Base-by-base conservation (phyloP, 2,113 vertebrate genomes). In the Peromyscus polionotus region DNA sequence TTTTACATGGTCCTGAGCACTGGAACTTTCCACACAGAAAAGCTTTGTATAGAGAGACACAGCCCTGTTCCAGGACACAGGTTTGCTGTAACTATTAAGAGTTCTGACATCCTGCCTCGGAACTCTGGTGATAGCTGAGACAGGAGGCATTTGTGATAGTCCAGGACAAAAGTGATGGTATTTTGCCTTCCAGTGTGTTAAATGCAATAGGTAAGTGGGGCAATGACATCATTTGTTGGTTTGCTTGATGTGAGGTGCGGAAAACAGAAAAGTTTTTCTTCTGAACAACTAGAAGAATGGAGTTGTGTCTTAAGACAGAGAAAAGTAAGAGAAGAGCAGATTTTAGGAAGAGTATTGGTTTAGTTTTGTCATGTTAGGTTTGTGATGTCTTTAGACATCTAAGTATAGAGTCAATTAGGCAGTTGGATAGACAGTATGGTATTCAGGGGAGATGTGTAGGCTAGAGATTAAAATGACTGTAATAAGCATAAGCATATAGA, bases 1-100 rank as follows among this genome's bases (percentile, higher is more conserved):
- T 48, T 90, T 95, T 88, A 88, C 92, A 88, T 73, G 54, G 68
- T 95, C 85, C 79, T 77, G 67, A 89, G 87, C 16, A 65, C 19
- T 16, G 39, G 76, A 91, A 88, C 5, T 88, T 51, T 92, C 48
- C 67, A 42, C 5, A 3, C 1, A 10, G 13, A 42, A 26, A 51
- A 91, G 14, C 19, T 31, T 84, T 65, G 24, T 28, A 91, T 7
- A n/a, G 45, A 88, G 79, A 59, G 36, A 84, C 51, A 33, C 17
- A 16, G 87, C 3, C 63, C 42, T 14, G 57, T 48, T 93, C 24
- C 7, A 72, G 68, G 57, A 95, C 45, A 88, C 0, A 92, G 48
- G 65, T 87, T 42, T 42, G 70, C 6, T 93, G 93, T 90, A 90
- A 95, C 67, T 28, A 57, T 6, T 70, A 84, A 84, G 67, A 73